phyloP scores from a whole-genome alignment of 1,140 invertebrate genomes.

The Neomicropteryx cornuta region DNA sequence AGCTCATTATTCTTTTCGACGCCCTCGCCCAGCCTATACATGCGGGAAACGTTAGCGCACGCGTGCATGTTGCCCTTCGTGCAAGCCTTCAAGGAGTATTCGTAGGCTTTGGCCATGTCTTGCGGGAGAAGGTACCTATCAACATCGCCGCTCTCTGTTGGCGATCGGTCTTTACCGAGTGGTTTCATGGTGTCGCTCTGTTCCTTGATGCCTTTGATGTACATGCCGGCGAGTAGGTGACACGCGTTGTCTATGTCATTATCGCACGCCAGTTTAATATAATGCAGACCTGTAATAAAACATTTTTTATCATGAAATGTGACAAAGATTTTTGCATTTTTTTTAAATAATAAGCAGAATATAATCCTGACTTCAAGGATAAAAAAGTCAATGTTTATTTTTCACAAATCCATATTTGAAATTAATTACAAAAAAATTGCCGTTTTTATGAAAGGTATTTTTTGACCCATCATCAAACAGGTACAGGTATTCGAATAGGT shows the following conservation, averaged over 20 bases:
- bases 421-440: too few relatives aligned
- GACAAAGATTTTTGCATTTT: too few relatives aligned
- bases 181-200: slow-evolving; percentile 26
- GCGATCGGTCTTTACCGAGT: slow-evolving; percentile 27
- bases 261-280: slow-evolving; percentile 61
- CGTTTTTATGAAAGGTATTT: too few relatives aligned
- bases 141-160: slow-evolving; percentile 19
- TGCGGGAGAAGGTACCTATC: slow-evolving; percentile 47
- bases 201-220: slow-evolving; percentile 55
- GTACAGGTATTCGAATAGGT: too few relatives aligned
- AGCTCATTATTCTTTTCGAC: slow-evolving; percentile 57
- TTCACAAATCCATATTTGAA: too few relatives aligned
- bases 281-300: slow-evolving; percentile 42
- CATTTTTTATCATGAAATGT: background rate
- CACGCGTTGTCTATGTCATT: slow-evolving; percentile 62
- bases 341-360: slow-evolving; percentile 13
- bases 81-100: slow-evolving; percentile 63
- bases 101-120: slow-evolving; percentile 65
- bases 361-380: background rate
- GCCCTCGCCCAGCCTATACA: slow-evolving; percentile 66
- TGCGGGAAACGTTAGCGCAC: slow-evolving; percentile 76
- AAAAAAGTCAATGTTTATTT: too few relatives aligned
- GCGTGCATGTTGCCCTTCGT: slow-evolving; percentile 70
- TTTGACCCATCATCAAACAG: too few relatives aligned
- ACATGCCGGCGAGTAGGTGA: slow-evolving; percentile 67